These are phyloP conservation scores for Nipponacmea schrenckii DNA, from an alignment of 2,888 invertebrate species.

Conservation along the genomic window DNA sequence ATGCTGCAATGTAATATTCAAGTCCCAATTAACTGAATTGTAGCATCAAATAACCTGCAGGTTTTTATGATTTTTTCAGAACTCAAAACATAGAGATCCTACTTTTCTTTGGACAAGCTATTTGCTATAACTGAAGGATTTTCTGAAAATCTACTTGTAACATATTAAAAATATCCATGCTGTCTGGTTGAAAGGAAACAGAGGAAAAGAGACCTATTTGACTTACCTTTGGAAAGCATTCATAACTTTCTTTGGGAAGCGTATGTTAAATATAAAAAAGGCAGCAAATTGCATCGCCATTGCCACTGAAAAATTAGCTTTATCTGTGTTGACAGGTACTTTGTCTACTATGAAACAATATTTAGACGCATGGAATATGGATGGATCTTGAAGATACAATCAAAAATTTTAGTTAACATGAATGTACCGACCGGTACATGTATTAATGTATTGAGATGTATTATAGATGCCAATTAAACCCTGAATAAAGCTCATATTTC, in stretches of 20 bases:
- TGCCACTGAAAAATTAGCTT: not conserved
- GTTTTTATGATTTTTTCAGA: not conserved
- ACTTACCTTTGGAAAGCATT: conserved; percentile 5
- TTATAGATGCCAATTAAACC: too few relatives aligned
- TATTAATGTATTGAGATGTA: too few relatives aligned
- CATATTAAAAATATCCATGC: not conserved
- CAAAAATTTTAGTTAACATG: too few relatives aligned
- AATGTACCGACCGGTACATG: too few relatives aligned
- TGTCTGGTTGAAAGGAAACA: not conserved
- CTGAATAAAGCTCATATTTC: too few relatives aligned
- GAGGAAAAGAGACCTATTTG: not conserved
- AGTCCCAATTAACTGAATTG: not conserved
- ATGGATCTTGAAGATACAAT: not conserved
- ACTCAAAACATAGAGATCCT: not conserved
- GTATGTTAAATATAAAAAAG: not conserved
- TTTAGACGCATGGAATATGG: not conserved
- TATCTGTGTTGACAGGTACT: not conserved
- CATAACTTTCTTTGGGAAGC: not conserved
- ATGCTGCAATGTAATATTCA: not conserved
- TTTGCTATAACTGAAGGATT: not conserved
- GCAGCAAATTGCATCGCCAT: not conserved
- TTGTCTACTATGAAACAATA: not conserved
- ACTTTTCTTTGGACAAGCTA: not conserved
- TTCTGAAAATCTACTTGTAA: not conserved
- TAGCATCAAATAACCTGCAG: not conserved